These are phyloP conservation scores for Carettochelys insculpta DNA, from an alignment of 2,113 vertebrate genomes.

Conservation along the genomic window DNA sequence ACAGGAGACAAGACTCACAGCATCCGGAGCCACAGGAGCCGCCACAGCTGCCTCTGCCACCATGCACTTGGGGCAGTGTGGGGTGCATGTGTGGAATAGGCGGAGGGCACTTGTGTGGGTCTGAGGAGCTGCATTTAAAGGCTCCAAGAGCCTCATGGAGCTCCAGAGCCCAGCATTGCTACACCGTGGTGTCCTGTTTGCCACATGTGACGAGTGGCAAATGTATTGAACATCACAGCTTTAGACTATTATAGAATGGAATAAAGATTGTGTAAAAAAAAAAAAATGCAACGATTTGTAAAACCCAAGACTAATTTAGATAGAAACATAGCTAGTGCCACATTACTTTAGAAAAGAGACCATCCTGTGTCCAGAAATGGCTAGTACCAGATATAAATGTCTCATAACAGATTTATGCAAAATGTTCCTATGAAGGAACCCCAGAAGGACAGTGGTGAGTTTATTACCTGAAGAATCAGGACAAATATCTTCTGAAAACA, in stretches of 20 bases:
- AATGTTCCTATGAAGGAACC: not conserved
- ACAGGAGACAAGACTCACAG: too few species aligned
- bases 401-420: not conserved
- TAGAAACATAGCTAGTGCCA: not conserved
- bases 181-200: too few species aligned
- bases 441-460: not conserved
- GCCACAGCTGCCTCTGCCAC: too few species aligned
- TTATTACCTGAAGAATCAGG: constrained; percentile 22
- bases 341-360: not conserved
- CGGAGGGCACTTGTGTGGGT: too few species aligned
- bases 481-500: not conserved
- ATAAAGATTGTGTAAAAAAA: not conserved
- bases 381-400: not conserved
- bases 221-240: too few species aligned
- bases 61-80: too few species aligned
- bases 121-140: too few species aligned
- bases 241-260: constrained; percentile 5
- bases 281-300: not conserved
- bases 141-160: too few species aligned
- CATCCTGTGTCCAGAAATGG: not conserved
- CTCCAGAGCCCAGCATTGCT: too few species aligned
- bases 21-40: too few species aligned
- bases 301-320: not conserved
- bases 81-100: too few species aligned
- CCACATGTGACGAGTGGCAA: too few species aligned